Evolutionary conservation across 2,113 vertebrate species (phyloP).

Genomic region (Erythrocercus mccallii): DNA sequence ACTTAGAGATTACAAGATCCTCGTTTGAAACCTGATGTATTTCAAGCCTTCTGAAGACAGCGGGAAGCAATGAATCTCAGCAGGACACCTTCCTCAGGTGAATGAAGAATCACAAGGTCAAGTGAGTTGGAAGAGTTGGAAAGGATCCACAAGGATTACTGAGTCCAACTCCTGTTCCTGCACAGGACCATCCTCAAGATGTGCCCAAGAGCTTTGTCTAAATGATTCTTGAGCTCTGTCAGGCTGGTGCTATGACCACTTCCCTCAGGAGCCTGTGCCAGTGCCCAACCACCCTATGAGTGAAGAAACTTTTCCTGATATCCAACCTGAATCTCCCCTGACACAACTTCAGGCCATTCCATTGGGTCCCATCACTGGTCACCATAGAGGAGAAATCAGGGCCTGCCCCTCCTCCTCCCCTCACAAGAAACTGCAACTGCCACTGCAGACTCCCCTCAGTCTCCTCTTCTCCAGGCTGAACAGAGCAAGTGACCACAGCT

Average conservation of each 20-base stretch:
- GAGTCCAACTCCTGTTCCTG: background rate
- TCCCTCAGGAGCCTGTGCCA: background rate
- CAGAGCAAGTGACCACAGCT: background rate
- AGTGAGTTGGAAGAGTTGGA: background rate
- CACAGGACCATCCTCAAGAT: background rate
- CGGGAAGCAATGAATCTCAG: background rate
- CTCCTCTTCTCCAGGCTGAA: background rate
- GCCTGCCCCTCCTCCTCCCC: background rate
- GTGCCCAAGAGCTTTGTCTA: background rate
- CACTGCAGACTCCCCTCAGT: background rate
- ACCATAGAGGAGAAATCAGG: background rate
- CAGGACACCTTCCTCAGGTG: background rate
- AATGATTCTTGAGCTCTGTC: background rate
- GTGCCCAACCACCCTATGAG: fast-evolving
- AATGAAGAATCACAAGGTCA: background rate
- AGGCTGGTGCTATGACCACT: background rate
- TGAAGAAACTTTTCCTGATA: background rate
- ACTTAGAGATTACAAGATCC: background rate
- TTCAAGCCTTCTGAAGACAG: background rate
- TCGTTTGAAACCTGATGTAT: background rate
- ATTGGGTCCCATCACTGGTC: fast-evolving
- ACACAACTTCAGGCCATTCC: background rate
- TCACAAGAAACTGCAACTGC: background rate
- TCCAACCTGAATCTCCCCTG: background rate
- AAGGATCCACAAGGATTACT: background rate